Conservation (phyloP, 2,113 vertebrate genomes). For the Halichoeres trimaculatus region DNA sequence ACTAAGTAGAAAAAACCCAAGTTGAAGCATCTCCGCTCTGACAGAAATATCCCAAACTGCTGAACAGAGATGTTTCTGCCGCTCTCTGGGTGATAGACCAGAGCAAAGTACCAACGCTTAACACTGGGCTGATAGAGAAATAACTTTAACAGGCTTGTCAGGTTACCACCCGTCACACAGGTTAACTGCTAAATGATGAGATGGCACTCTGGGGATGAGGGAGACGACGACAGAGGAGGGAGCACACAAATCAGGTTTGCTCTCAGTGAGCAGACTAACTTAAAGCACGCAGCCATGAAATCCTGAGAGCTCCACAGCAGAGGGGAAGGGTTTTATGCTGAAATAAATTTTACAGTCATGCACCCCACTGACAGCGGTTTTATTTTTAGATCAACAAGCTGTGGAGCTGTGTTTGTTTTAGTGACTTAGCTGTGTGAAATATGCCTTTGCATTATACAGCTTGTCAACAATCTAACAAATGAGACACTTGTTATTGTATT, state of each 20-base stretch:
- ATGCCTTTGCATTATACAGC: background rate
- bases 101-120: background rate
- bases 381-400: background rate
- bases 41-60: background rate
- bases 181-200: constrained; percentile 30
- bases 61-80: background rate
- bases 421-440: background rate
- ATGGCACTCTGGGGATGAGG: constrained; percentile 6
- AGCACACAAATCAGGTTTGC: constrained; percentile 42
- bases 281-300: constrained; percentile 40
- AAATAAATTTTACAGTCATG: background rate
- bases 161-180: constrained; percentile 32
- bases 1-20: no score
- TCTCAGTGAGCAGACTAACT: constrained; percentile 24
- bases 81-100: background rate
- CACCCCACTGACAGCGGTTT: background rate
- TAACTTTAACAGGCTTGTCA: constrained; percentile 24
- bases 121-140: constrained; percentile 17
- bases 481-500: background rate
- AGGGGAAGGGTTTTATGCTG: background rate
- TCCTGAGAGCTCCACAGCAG: constrained; percentile 8
- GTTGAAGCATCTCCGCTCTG: background rate
- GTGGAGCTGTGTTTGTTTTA: background rate
- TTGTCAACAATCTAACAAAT: background rate
- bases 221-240: background rate